Percentiles rank a stretch among this genome's conserved stretches.
phyloP scores from a whole-genome alignment of 2,888 invertebrate genomes.

The Plebejus argus region DNA sequence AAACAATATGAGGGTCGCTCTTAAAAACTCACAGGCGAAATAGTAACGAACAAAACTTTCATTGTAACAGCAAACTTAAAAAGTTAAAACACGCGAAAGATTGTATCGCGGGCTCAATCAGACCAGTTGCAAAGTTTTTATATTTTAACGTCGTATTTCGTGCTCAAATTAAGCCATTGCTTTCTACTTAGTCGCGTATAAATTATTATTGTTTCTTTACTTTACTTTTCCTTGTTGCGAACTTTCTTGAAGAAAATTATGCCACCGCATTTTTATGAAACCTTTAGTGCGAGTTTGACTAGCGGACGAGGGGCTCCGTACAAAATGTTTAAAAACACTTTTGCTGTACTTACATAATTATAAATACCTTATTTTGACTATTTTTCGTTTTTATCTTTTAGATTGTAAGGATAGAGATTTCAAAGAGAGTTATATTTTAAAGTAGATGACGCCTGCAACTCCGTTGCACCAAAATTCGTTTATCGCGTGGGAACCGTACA shows the following conservation, averaged over 20 bases:
- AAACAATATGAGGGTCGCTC: not conserved
- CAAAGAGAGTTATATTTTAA: too few species aligned
- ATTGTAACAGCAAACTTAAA: constrained; percentile 11
- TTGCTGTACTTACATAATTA: too few species aligned
- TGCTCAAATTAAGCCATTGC: constrained; percentile 22
- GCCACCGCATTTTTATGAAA: not conserved
- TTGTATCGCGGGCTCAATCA: constrained; percentile 1
- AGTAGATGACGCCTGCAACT: too few species aligned
- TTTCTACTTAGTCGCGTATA: constrained; percentile 11
- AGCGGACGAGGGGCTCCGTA: too few species aligned
- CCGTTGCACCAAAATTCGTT: too few species aligned
- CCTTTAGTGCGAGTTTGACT: too few species aligned
- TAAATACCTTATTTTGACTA: too few species aligned
- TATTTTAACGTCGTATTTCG: constrained; percentile 12
- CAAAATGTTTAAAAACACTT: too few species aligned
- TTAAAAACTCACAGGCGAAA: not conserved
- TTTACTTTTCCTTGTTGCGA: not conserved
- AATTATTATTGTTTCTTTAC: constrained; percentile 14
- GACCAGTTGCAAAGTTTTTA: constrained; percentile 14
- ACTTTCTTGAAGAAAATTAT: not conserved
- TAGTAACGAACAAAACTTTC: not conserved
- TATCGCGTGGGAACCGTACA: too few species aligned
- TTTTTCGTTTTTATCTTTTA: too few species aligned
- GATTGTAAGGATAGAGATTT: too few species aligned
- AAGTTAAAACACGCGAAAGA: constrained; percentile 12